These are phyloP conservation scores for Mustela erminea DNA, from an alignment of 2,797 vertebrate genomes.

Conservation along the genomic window DNA sequence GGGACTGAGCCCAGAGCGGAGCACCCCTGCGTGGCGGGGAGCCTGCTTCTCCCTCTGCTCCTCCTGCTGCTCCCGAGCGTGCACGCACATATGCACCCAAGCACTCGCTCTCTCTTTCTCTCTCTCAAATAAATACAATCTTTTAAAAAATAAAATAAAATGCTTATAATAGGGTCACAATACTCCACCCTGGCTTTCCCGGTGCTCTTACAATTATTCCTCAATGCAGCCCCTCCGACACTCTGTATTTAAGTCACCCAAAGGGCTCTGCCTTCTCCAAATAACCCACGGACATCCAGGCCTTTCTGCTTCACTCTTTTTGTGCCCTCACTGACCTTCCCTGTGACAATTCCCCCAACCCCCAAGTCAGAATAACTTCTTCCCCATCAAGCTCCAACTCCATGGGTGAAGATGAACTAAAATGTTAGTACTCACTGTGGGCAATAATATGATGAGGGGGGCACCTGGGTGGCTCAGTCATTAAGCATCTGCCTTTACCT, in stretches of 20 bases:
- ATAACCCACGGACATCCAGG: not conserved
- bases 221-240: not conserved
- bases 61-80: not conserved
- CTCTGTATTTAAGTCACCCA: not conserved
- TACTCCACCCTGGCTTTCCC: not conserved
- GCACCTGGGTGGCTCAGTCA: too few species aligned
- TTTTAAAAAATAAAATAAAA: not conserved
- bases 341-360: not conserved
- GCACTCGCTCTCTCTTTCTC: too few species aligned
- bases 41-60: not conserved
- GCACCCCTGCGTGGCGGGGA: not conserved
- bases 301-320: not conserved
- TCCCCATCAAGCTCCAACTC: not conserved
- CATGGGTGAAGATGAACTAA: not conserved
- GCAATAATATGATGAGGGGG: not conserved
- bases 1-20: not conserved
- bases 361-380: not conserved
- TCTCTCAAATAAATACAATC: not conserved
- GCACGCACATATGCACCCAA: fast-evolving
- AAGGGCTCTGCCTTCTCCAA: not conserved
- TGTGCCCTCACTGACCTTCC: not conserved
- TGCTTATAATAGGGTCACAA: not conserved
- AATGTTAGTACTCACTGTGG: not conserved
- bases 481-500: too few species aligned
- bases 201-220: not conserved